Base-by-base conservation (phyloP, 2,797 vertebrate genomes). In the Liparis tanakae region DNA sequence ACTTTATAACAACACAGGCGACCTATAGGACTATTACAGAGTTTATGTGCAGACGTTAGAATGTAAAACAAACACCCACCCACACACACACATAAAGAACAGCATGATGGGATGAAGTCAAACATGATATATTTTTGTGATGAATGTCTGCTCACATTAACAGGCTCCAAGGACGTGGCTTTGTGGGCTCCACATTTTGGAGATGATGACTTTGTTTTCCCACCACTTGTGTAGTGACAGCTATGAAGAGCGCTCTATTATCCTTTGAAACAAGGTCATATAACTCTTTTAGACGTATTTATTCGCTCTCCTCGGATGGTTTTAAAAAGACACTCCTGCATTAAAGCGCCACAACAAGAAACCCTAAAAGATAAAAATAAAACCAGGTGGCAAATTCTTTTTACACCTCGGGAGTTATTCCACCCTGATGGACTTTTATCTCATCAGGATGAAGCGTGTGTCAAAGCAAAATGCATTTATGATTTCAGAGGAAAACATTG, bases 1-100 rank as follows among this genome's bases (percentile, higher is more conserved):
- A 71, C 25, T 30, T 2, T 30, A 30, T 30, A 30, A 30, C 25
- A 30, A 30, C 25, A 30, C 25, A 30, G 4, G 4, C 25, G 2
- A 30, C 25, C 25, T 30, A 30, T 30, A 30, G 25, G 25, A 30
- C 25, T 30, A 30, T 4, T 30, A 30, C 25, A 30, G 55, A 67
- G 39, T 83, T 82, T 88, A 65, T 74, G 54, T 67, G 70, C 37
- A 72, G 18, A 65, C 17, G 22, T 75, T 78, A 59, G 30, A 62
- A 58, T 62, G 37, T 12, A 39, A 65, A 57, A 74, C 15, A 0
- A 10, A 77, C 13, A 33, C 10, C n/a, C 61, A 44, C 51, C 57
- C 34, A 70, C 48, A 67, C 58, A 36, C 48, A 54, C 20, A 66
- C 48, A 67, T n/a, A 20, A 62, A 65, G 46, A 10, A 37, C 5